These are phyloP conservation scores for Antedon mediterranea DNA, from an alignment of 53 echinoderm and acorn worm genomes.

Conservation along the genomic window DNA sequence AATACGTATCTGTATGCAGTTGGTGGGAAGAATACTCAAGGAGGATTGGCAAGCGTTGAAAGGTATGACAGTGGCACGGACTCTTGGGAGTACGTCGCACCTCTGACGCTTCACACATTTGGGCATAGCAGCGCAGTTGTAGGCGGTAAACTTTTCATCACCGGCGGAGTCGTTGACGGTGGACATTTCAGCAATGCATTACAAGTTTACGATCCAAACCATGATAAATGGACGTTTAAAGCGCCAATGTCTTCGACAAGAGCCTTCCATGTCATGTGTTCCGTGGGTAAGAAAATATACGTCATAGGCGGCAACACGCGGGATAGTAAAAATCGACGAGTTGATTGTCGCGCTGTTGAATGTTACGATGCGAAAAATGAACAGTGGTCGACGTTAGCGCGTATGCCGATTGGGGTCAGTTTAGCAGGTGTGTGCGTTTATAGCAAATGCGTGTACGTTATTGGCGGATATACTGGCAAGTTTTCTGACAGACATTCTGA, in stretches of 20 bases:
- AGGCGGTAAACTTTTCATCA: slow-evolving; percentile 47
- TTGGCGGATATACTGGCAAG: slow-evolving; percentile 78
- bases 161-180: slow-evolving; percentile 73
- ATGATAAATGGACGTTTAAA: slow-evolving; percentile 72
- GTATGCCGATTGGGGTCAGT: slow-evolving; percentile 62
- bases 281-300: slow-evolving; percentile 48
- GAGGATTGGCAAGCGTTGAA: slow-evolving; percentile 72
- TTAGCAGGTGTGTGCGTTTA: slow-evolving; percentile 39
- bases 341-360: slow-evolving; percentile 62
- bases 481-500: slow-evolving; percentile 46
- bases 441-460: slow-evolving; percentile 44
- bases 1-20: slow-evolving; percentile 59
- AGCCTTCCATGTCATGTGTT: slow-evolving; percentile 73
- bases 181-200: slow-evolving; percentile 63
- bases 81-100: slow-evolving; percentile 45
- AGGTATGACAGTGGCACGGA: slow-evolving; percentile 46
- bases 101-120: slow-evolving; percentile 54
- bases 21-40: slow-evolving; percentile 75
- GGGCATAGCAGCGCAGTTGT: slow-evolving; percentile 54
- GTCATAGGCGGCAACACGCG: slow-evolving; percentile 70
- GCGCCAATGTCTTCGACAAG: slow-evolving; percentile 66
- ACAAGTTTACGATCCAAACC: slow-evolving; percentile 66
- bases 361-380: slow-evolving; percentile 48
- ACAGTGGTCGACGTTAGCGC: slow-evolving; percentile 34
- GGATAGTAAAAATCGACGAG: slow-evolving; percentile 21